Conservation (phyloP, 2,113 vertebrate genomes). For the Cyanocitta stelleri region DNA sequence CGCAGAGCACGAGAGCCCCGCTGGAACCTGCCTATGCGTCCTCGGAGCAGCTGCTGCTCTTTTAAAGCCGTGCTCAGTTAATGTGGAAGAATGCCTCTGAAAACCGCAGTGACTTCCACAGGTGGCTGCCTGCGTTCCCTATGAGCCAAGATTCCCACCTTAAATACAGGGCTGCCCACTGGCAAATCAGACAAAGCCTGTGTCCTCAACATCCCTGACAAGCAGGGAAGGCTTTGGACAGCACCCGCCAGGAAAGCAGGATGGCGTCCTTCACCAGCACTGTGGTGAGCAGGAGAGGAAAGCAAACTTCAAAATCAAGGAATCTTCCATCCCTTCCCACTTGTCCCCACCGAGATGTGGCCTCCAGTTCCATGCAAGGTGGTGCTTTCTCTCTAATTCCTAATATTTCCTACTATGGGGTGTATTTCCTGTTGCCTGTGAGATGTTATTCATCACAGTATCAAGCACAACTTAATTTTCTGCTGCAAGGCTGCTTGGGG, state of each 20-base stretch:
- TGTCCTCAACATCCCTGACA: not conserved
- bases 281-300: not conserved
- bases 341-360: not conserved
- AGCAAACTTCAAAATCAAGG: not conserved
- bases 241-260: fast-evolving
- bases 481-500: not conserved
- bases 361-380: not conserved
- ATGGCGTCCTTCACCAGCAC: not conserved
- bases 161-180: not conserved
- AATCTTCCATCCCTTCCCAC: not conserved
- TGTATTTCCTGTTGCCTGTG: not conserved
- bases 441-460: not conserved
- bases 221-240: not conserved
- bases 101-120: not conserved
- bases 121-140: too few relatives aligned
- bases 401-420: too few relatives aligned
- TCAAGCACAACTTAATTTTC: not conserved
- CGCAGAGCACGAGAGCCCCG: not conserved
- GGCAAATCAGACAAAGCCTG: not conserved
- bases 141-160: not conserved
- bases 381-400: not conserved
- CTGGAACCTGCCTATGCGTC: fast-evolving
- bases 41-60: not conserved
- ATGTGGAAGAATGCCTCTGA: not conserved
- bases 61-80: not conserved